Evolutionary conservation across 2,113 vertebrate species (phyloP), one percentile per base, ranked within the genome.

Genomic region (Carassius auratus): DNA sequence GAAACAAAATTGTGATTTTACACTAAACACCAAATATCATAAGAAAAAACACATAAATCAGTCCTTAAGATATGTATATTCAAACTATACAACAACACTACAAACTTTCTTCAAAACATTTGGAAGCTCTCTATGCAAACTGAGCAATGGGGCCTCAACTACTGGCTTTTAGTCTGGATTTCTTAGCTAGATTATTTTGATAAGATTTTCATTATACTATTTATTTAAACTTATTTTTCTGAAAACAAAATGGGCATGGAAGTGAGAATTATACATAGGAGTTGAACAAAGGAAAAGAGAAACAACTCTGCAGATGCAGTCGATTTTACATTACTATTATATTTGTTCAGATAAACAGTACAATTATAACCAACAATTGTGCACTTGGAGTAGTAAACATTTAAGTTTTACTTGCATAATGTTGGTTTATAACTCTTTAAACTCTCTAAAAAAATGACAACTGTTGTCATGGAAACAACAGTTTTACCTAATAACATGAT

Each of bases 401-500:
- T 36, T n/a, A 3, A 50, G 17, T 5, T n/a, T 74, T 42, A 33
- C 64, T 33, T 68, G 26, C 12, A 50, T 1, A 48, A 30, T 69
- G 14, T 36, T 69, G 8, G 15, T 69, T 69, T 36, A 19, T 48
- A 23, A 23, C 23, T 85, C 2, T 36, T 19, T 57, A 26, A 73
- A 75, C 14, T 61, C 17, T 71, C 52, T 10, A 42, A 6, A 30
- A 30, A 59, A 19, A 1, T 0, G 0, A 1, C 14, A 8, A 79
- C 6, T 3, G 23, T 68, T 26, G 42, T 76, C 23, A 62, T 73
- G 14, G n/a, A 33, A 26, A 38, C 17, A 62, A 66, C 1, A 48
- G 19, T 17, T 73, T 94, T 93, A 96, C 96, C 96, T 95, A 96
- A 94, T 83, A 97, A 88, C 96, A 97, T 96, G 89, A 96, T 94